Evolutionary conservation across 1,140 invertebrate genomes (phyloP), one percentile per base, ranked within the genome.

Genomic region (Heliothis subflexa): DNA sequence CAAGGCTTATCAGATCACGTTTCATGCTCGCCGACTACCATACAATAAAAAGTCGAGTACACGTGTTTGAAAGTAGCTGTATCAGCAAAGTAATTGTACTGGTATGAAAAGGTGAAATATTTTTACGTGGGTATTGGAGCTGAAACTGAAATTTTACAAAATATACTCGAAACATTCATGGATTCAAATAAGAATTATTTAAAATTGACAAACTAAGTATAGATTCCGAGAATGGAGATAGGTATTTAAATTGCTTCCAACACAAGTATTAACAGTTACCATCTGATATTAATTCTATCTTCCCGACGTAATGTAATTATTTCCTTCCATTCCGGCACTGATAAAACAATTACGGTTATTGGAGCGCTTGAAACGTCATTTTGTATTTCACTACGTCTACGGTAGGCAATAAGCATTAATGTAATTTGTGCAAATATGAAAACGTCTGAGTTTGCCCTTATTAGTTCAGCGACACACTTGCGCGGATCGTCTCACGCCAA

Each of bases 361-460:
- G 61, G 25, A 54, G 62, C 74, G 62, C 61, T 68, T 55, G n/a
- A 71, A 85, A 83, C 80, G 84, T 81, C 79, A 61, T 76, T 86
- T 75, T 88, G 61, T 74, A 50, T 61, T 77, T 77, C 74, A 18
- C 73, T n/a, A 64, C 78, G 80, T 72, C 80, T 79, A 73, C 64
- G 21, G 73, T 71, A 80, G 73, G 87, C 86, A 87, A 88, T 91
- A 90, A 89, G 84, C 89, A 84, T 91, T 92, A 90, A 89, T 88
- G 86, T 91, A 91, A 92, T 91, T 91, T 91, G 89, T 83, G 86
- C 85, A 90, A 91, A 90, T 91, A 91, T 90, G 89, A 87, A 89
- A 88, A 89, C 81, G 85, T 84, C 87, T 80, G 84, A 87, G 82
- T 88, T 88, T 86, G 82, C 85, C 84, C 89, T 89, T 91, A 93